Evolutionary conservation across 2,888 invertebrate genomes (phyloP), one percentile per base, ranked within the genome.

Genomic region (Hemicrepidius hirtus): DNA sequence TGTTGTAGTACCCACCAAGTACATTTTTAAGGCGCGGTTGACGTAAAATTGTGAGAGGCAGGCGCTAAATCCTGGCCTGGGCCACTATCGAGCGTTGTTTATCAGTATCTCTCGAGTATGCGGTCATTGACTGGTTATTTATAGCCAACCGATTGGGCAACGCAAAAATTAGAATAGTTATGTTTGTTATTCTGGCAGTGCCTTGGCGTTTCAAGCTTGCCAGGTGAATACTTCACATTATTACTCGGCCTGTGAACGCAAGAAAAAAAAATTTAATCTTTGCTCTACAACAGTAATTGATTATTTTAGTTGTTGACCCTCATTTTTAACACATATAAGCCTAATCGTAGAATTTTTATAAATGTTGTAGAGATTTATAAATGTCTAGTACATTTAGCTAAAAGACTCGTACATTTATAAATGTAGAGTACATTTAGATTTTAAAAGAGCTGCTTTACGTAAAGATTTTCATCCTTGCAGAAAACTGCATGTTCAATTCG

Each of bases 81-180:
- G 50, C 46, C 59, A 63, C 71, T 66, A 71, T 72, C 72, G 68
- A 72, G 57, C 41, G 72, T 68, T 68, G 68, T 68, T 72, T 72
- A 72, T 68, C 68, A 63, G 75, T 73, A 72, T 69, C 64, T 75
- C 64, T 76, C 75, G 74, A 76, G 78, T 77, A 77, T 76, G 77
- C 75, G 78, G 78, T 78, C 78, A 74, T 77, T 78, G 78, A 77
- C 78, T 76, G 75, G 60, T 72, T 78, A 78, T 78, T 78, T 78
- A 78, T 78, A 78, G 78, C 66, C 68, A 73, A 68, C 73, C 73
- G 76, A 78, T 78, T 78, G 73, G 78, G 78, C 77, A 78, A 77
- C 75, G 70, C 76, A 77, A 77, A 78, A 78, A 78, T 78, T 78
- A 76, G 75, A 75, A 78, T 78, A 77, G 74, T 74, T 73, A 65